phyloP scores from a whole-genome alignment of 2,113 vertebrate species.

The Ceyx cyanopectus region DNA sequence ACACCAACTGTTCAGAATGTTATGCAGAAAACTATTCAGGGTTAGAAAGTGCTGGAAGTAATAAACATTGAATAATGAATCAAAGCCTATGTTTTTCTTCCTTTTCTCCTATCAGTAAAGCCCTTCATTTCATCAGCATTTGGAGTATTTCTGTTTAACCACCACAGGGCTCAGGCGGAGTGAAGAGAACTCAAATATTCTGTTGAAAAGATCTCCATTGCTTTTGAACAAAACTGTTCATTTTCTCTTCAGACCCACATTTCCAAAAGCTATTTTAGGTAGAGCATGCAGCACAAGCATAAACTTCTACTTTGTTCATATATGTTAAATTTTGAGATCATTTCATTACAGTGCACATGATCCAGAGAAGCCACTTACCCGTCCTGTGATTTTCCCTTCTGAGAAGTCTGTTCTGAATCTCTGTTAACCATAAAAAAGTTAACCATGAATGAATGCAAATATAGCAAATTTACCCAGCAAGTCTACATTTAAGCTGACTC shows the following conservation, averaged over 20 bases:
- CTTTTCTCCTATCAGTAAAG: background rate
- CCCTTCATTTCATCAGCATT: background rate
- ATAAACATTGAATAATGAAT: background rate
- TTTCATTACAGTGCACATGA: background rate
- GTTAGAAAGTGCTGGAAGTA: background rate
- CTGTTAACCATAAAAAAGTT: conserved; percentile 76
- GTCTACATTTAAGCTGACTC: background rate
- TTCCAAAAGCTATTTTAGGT: background rate
- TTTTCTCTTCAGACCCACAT: background rate
- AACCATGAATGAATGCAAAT: conserved; percentile 3
- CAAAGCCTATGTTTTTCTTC: background rate
- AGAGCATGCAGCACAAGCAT: background rate
- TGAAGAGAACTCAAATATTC: background rate
- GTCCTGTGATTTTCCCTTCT: conserved; percentile 98
- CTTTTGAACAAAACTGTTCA: background rate
- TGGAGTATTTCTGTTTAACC: background rate
- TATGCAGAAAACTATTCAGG: background rate
- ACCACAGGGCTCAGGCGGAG: background rate
- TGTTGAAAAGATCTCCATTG: background rate
- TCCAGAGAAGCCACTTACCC: conserved; percentile 81
- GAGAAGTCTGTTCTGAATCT: conserved; percentile 98
- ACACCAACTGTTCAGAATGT: background rate
- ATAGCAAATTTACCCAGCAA: background rate
- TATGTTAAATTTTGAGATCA: background rate
- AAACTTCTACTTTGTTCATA: too few relatives aligned